Base-by-base conservation (phyloP, 2,888 invertebrate genomes). In the Eupithecia exiguata region DNA sequence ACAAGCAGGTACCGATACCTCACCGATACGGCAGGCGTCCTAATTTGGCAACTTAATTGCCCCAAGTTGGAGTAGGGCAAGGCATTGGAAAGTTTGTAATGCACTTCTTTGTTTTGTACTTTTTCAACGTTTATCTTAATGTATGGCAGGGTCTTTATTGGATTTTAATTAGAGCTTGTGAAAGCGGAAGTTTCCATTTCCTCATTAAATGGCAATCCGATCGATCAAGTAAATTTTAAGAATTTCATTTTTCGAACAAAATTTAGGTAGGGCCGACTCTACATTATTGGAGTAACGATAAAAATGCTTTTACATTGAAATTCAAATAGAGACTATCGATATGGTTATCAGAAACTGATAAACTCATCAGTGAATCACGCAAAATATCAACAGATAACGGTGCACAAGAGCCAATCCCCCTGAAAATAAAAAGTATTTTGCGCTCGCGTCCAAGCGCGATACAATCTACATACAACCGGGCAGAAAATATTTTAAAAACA, bases 401-500 rank as follows among this genome's bases (percentile, higher is more conserved):
- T 76, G 78, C 82, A 77, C 78, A 81, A 85, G 84, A 86, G 86
- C 85, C 89, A 87, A 89, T 88, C 86, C 88, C 85, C 84, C 83
- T 85, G 70, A 63, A 76, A 74, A 77, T 84, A 83, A 88, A 89
- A 88, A 86, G 85, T 87, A 87, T 87, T 86, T 86, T 84, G n/a
- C 82, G 80, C 79, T 81, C 84, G 84, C 82, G 83, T 85, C 85
- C 84, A 77, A 81, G 82, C 86, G 79, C 83, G 89, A 91, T 89
- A 89, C 80, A 77, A 91, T 91, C 91, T 87, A 86, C 85, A 87
- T 88, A 87, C 88, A 89, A 78, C 85, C 86, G 84, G 84, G 84
- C 86, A 88, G 88, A 89, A 90, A 89, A 89, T 90, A 91, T 92
- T 91, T 89, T 85, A 87, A 90, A 93, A 91, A 93, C 92, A 93